phyloP scores from a whole-genome alignment of 2,113 vertebrate genomes.

The Oceanodroma tethys region DNA sequence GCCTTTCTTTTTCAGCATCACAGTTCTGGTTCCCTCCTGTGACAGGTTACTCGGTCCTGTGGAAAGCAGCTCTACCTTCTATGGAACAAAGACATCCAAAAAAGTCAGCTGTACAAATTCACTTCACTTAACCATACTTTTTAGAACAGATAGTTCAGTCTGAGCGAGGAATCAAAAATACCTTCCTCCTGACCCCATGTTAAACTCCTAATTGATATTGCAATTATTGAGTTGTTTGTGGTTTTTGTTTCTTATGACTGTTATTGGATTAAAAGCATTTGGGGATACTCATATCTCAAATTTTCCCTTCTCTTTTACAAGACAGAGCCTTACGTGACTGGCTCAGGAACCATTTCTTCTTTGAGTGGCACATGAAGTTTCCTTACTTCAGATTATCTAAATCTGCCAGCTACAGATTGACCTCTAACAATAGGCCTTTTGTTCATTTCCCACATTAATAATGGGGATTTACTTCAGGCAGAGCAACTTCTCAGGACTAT shows the following conservation, averaged over 20 bases:
- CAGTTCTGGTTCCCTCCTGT: not conserved
- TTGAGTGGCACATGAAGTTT: not conserved
- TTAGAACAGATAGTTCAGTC: not conserved
- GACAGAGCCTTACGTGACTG: not conserved
- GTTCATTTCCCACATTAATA: not conserved
- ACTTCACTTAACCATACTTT: not conserved
- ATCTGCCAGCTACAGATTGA: not conserved
- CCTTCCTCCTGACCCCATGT: not conserved
- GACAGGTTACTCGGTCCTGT: fast-evolving
- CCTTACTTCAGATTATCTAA: not conserved
- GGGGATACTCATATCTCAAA: not conserved
- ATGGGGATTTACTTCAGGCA: not conserved
- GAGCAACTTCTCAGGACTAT: not conserved
- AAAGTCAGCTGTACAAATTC: not conserved
- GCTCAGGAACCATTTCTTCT: not conserved
- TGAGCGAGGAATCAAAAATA: not conserved
- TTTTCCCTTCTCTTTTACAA: not conserved
- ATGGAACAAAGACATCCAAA: not conserved
- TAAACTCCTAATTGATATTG: not conserved
- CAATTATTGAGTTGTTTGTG: too few species aligned
- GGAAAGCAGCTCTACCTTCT: not conserved
- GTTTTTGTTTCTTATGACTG: not conserved
- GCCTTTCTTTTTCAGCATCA: not conserved
- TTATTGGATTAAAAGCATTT: not conserved
- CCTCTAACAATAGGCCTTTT: not conserved